Evolutionary conservation across 2,113 vertebrate genomes (phyloP).

Genomic region (Rhegmatorhina hoffmannsi): DNA sequence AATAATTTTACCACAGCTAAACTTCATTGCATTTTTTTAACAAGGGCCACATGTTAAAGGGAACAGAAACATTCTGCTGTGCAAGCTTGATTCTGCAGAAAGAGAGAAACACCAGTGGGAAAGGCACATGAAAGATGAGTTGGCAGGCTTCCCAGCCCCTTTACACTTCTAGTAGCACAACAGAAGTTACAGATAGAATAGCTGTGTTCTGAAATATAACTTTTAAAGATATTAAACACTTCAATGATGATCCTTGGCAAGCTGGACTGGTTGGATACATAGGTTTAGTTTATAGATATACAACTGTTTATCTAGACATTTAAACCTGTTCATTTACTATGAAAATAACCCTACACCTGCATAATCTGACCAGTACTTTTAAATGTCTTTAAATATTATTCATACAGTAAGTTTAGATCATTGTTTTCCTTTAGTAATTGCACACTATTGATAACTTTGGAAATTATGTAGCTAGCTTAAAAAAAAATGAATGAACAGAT

Average conservation of each 20-base stretch:
- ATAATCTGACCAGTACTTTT: background rate
- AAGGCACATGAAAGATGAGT: conserved; percentile 51
- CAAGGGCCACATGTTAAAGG: conserved; percentile 56
- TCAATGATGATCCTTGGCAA: background rate
- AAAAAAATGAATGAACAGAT: background rate
- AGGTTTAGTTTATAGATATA: background rate
- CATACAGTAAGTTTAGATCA: background rate
- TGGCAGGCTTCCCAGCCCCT: background rate
- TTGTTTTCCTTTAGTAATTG: background rate
- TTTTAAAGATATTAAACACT: background rate
- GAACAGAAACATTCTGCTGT: conserved; percentile 44
- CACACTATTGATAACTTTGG: background rate
- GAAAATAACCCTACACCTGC: background rate
- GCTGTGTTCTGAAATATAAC: background rate
- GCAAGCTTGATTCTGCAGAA: conserved; percentile 36
- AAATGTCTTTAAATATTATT: background rate
- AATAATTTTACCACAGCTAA: conserved; percentile 17
- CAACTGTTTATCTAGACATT: background rate
- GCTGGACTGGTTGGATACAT: background rate
- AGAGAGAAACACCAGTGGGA: conserved; percentile 16
- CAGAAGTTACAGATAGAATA: background rate
- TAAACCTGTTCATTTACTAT: background rate
- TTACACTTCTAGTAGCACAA: background rate
- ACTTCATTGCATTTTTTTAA: conserved; percentile 54
- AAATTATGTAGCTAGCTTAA: background rate